A percentile compares a stretch with the other conserved stretches of the same genome.
Conservation (phyloP, 2,888 invertebrate species). For the Nomada lathburiana region DNA sequence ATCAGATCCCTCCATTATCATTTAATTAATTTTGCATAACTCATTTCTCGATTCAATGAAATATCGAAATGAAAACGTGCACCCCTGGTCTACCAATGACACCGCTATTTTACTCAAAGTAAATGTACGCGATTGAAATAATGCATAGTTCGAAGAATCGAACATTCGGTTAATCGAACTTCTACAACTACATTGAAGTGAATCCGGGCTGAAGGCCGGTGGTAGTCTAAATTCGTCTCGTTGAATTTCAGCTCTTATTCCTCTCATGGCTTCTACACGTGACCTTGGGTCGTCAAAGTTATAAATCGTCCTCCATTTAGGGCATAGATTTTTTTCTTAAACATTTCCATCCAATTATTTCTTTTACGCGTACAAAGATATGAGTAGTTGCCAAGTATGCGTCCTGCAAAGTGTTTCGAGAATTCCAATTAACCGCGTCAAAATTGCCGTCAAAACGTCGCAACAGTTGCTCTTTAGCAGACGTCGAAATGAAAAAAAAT, state of each 20-base stretch:
- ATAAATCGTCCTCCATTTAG: constrained; percentile 3
- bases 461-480: neutral
- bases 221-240: constrained; percentile 65
- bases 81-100: neutral
- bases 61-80: neutral
- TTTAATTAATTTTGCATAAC: neutral
- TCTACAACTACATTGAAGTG: constrained; percentile 48
- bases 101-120: neutral
- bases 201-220: constrained; percentile 61
- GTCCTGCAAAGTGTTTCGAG: neutral
- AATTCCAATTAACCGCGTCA: neutral
- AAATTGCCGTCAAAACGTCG: neutral
- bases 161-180: constrained; percentile 49
- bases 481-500: neutral
- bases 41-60: neutral
- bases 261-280: constrained; percentile 54
- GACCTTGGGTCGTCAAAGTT: constrained; percentile 43
- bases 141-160: constrained; percentile 41
- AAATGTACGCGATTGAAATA: constrained; percentile 54
- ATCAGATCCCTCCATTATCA: neutral
- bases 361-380: neutral
- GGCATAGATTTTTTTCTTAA: neutral
- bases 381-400: neutral
- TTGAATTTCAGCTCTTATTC: constrained; percentile 60
- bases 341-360: neutral